These are phyloP conservation scores for Micrasema longulum DNA, from an alignment of 1,140 invertebrate species.

Conservation along the genomic window DNA sequence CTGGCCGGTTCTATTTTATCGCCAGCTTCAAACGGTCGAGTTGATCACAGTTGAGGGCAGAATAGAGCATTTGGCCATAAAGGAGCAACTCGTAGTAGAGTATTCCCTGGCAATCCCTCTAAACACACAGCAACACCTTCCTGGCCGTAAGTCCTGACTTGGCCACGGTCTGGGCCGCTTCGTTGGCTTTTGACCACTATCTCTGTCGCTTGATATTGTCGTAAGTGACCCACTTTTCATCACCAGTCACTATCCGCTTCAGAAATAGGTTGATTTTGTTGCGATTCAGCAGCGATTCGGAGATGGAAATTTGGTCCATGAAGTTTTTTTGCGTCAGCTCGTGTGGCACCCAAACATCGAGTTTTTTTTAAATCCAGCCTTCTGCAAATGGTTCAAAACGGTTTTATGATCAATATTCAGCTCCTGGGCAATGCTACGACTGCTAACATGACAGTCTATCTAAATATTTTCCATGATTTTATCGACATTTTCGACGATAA, in stretches of 20 bases:
- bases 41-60: slow-evolving; percentile 16
- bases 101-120: slow-evolving; percentile 15
- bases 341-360: slow-evolving; percentile 22
- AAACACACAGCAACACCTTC: slow-evolving; percentile 16
- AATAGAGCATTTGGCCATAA: slow-evolving; percentile 5
- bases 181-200: slow-evolving; percentile 20
- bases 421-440: slow-evolving; percentile 19
- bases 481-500: slow-evolving; percentile 32
- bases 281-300: slow-evolving; percentile 31
- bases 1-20: slow-evolving; percentile 8
- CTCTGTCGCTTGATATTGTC: slow-evolving; percentile 20
- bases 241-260: slow-evolving; percentile 7
- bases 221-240: too few relatives aligned
- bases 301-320: slow-evolving; percentile 18
- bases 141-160: slow-evolving; percentile 12
- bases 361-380: slow-evolving; percentile 18
- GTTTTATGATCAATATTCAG: slow-evolving; percentile 16
- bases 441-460: slow-evolving; percentile 20
- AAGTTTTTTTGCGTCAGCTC: slow-evolving; percentile 17
- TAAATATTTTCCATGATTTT: slow-evolving; percentile 30
- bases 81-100: slow-evolving; percentile 13
- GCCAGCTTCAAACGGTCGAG: slow-evolving; percentile 17
- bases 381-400: slow-evolving; percentile 16
- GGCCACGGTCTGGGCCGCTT: slow-evolving; percentile 19
- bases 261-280: slow-evolving; percentile 22